Evolutionary conservation across 2,113 vertebrate species (phyloP), one percentile per base, ranked within the genome.

Genomic region (Pituophis catenifer): DNA sequence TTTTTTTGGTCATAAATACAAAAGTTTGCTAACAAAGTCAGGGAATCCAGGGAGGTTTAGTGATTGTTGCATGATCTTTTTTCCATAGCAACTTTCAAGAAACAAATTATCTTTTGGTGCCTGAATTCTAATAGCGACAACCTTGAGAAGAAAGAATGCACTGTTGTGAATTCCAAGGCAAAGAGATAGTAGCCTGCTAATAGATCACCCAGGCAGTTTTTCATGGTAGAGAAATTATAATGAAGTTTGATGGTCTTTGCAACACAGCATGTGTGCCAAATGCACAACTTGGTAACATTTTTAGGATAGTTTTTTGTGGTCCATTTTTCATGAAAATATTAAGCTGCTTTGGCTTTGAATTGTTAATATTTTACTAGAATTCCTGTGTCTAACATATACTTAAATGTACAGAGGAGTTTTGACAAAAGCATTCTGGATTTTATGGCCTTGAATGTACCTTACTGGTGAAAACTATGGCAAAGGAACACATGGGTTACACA

Each of bases 161-260:
- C n/a, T 91, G 90, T 92, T 62, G 52, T 57, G 53, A 70, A 54
- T 54, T 89, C 59, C 44, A 65, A 50, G n/a, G n/a, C 65, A 50
- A 50, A 65, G 88, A 89, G 33, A n/a, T 23, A 75, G 59, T 11
- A 81, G 70, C 59, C 75, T 89, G 33, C 38, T 26, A 3, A 1
- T 81, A 65, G 92, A 92, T 65, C 92, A 92, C 91, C 91, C 91
- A 92, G 52, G 26, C 23, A 90, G 70, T 90, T 90, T 75, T 59
- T 54, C 23, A 19, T 58, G 86, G 57, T 10, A 48, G 48, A 38
- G 50, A 88, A 52, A 33, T 92, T 65, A 55, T 85, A 81, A 92
- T 81, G 17, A 85, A 93, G 44, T 12, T 50, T 8, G 38, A 11
- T 52, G 85, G 85, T 90, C 65, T 24, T 12, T 81, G 75, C 75